Base-by-base conservation (phyloP, 2,113 vertebrate species). In the Dolichallabes microphthalmus region DNA sequence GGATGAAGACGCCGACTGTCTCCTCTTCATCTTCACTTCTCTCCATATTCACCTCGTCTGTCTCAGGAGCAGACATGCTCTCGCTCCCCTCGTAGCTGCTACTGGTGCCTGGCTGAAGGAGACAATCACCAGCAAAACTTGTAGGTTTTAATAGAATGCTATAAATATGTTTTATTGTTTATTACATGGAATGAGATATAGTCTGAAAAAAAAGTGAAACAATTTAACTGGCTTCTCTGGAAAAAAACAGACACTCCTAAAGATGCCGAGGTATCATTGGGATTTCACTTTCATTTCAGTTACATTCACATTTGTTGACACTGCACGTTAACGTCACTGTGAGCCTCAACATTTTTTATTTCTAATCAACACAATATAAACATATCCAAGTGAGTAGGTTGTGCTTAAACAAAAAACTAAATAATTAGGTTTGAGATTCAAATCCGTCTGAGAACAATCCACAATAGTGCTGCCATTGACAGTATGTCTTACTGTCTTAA, bases 1-100 rank as follows among this genome's bases (percentile, higher is more conserved):
- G 93, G 22, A 92, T 90, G 69, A 86, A 93, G 79, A 76, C 86
- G 11, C 91, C 90, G 3, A 86, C 4, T 5, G 85, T 83, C 78
- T 93, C 93, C 17, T 91, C 93, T 76, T 93, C 20, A n/a, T 90
- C 93, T 74, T 92, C 80, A 15, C 83, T 82, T 53, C 89, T 82
- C 25, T 85, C 93, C 1, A 50, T 10, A 53, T 83, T 32, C 11
- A 7, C 5, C 20, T 85, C 57, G 27, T 78, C 85, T 6, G 11
- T 57, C 50, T 60, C 75, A 2, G 61, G 27, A 10, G 68, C 68
- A 7, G 4, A 17, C 1, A 22, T 22, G 0, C 60, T 69, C 66
- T 57, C 68, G 19, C 17, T 76, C 1, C 27, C 78, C 20, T 71
- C 69, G n/a, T 81, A 0, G 39, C 69, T 45, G 84, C 57, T 57